phyloP scores from a whole-genome alignment of 1,140 invertebrate species.

The Drosophila pachea region DNA sequence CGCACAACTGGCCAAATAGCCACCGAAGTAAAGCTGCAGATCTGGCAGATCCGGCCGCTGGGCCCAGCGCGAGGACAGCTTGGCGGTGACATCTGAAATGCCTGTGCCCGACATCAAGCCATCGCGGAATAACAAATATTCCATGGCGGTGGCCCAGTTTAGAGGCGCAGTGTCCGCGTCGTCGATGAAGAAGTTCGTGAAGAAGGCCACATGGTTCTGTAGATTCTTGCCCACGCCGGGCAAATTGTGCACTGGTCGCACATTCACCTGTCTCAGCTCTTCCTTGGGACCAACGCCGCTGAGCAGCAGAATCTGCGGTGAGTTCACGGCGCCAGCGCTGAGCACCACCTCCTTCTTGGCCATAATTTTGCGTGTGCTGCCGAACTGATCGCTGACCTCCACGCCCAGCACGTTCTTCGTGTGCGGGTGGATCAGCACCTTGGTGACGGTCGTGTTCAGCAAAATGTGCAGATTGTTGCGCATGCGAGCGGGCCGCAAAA shows the following conservation, averaged over 20 bases:
- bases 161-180: conserved; percentile 89
- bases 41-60: conserved; percentile 90
- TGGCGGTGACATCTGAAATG: conserved; percentile 89
- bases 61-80: conserved; percentile 89
- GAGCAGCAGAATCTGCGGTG: conserved; percentile 90
- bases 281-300: conserved; percentile 89
- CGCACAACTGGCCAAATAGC: conserved; percentile 89
- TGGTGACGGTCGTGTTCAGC: conserved; percentile 87
- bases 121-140: conserved; percentile 90
- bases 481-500: conserved; percentile 87
- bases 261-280: conserved; percentile 83
- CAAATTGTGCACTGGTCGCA: conserved; percentile 85
- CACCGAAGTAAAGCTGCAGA: conserved; percentile 91
- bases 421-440: conserved; percentile 83
- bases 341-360: conserved; percentile 89
- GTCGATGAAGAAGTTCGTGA: conserved; percentile 88
- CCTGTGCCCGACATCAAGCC: conserved; percentile 91
- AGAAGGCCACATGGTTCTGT: conserved; percentile 91
- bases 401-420: conserved; percentile 81
- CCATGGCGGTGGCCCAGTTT: conserved; percentile 93
- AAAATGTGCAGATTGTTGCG: conserved; percentile 88
- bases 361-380: conserved; percentile 82
- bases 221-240: conserved; percentile 93
- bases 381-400: conserved; percentile 81
- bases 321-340: conserved; percentile 86